Evolutionary conservation across 2,888 invertebrate species (phyloP).

Genomic region (Drosophila atripex): DNA sequence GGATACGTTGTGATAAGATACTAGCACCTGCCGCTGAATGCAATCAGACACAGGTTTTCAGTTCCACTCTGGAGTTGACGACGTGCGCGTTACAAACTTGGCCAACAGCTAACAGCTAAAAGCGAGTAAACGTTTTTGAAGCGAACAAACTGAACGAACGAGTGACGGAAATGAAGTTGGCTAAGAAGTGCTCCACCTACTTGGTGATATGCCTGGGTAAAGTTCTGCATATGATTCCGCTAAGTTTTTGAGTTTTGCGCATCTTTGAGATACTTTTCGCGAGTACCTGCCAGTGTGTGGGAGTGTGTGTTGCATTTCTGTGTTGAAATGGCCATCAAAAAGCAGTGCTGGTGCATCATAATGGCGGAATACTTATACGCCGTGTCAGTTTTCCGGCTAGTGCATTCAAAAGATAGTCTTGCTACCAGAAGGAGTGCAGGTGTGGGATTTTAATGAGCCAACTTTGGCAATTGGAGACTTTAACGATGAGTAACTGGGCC

Average conservation of each 20-base stretch:
- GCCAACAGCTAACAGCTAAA: slow-evolving; percentile 30
- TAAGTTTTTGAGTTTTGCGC: slow-evolving; percentile 25
- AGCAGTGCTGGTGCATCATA: slow-evolving; percentile 9
- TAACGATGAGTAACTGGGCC: slow-evolving; percentile 44
- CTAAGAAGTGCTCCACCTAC: slow-evolving; percentile 75
- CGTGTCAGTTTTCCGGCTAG: slow-evolving; percentile 2
- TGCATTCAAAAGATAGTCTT: background rate
- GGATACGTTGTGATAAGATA: slow-evolving; percentile 62
- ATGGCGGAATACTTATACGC: background rate
- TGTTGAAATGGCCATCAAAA: slow-evolving; percentile 16
- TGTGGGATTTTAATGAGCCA: slow-evolving; percentile 21
- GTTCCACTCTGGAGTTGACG: slow-evolving; percentile 64
- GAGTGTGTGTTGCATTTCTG: slow-evolving; percentile 1
- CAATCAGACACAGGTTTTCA: slow-evolving; percentile 54
- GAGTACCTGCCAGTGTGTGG: slow-evolving; percentile 2
- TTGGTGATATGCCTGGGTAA: slow-evolving; percentile 80
- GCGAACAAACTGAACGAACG: slow-evolving; percentile 32
- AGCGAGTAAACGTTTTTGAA: slow-evolving; percentile 33
- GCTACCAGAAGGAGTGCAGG: background rate
- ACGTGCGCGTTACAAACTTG: slow-evolving; percentile 55
- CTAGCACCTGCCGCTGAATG: slow-evolving; percentile 47
- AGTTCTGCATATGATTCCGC: slow-evolving; percentile 44
- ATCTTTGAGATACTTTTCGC: slow-evolving; percentile 13
- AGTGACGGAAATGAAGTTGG: slow-evolving; percentile 70
- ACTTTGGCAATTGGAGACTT: slow-evolving; percentile 32